A percentile compares a stretch with the other conserved stretches of the same genome.
Conservation (phyloP, 2,888 invertebrate genomes). For the Apamea epomidion region DNA sequence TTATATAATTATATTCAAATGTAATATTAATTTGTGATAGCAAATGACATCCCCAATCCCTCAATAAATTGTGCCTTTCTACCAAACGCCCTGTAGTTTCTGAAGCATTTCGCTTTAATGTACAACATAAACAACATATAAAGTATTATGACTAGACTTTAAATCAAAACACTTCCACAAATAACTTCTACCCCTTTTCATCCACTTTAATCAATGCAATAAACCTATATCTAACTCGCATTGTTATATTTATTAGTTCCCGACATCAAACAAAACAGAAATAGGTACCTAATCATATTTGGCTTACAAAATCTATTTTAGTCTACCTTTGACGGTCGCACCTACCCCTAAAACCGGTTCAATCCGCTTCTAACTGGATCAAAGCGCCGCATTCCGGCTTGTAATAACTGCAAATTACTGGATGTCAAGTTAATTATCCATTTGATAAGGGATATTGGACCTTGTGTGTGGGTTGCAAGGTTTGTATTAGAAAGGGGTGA, state of each 20-base stretch:
- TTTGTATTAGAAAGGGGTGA: background rate
- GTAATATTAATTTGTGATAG: too few relatives aligned
- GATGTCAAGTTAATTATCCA: slow-evolving; percentile 58
- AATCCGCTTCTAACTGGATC: slow-evolving; percentile 76
- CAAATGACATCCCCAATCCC: too few relatives aligned
- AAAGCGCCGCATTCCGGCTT: slow-evolving; percentile 78
- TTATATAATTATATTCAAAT: too few relatives aligned
- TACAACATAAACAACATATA: background rate
- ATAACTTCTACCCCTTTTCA: background rate
- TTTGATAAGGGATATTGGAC: slow-evolving; percentile 16
- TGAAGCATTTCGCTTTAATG: background rate
- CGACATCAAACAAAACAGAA: slow-evolving; percentile 56
- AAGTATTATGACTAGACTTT: background rate
- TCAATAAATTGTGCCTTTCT: too few relatives aligned
- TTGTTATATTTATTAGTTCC: slow-evolving; percentile 51
- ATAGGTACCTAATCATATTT: slow-evolving; percentile 50
- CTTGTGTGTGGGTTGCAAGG: background rate
- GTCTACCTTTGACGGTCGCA: slow-evolving; percentile 51
- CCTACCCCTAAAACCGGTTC: slow-evolving; percentile 59
- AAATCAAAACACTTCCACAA: slow-evolving; percentile 5
- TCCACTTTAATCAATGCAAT: slow-evolving; percentile 19
- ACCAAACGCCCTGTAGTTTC: too few relatives aligned
- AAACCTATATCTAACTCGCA: slow-evolving; percentile 33
- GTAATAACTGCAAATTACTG: slow-evolving; percentile 79
- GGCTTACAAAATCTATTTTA: slow-evolving; percentile 48